Conservation (phyloP, 1,140 invertebrate species). For the Caenorhabditis remanei region DNA sequence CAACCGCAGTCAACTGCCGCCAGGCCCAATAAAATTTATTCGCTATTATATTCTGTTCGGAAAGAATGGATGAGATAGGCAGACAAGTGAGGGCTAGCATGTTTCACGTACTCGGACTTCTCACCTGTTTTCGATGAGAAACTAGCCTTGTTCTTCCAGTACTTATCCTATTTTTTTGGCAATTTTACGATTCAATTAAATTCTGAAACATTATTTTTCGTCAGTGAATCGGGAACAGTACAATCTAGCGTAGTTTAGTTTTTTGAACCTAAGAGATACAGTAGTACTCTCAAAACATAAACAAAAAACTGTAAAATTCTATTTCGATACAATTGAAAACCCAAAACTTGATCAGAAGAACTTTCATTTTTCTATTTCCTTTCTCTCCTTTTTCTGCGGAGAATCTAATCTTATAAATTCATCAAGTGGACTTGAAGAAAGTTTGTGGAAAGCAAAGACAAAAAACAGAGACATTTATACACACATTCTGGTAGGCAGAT, state of each 20-base stretch:
- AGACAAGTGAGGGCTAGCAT: slow-evolving; percentile 35
- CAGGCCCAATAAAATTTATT: slow-evolving; percentile 55
- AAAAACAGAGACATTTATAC: slow-evolving; percentile 2
- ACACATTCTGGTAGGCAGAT: not conserved
- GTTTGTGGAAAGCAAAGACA: slow-evolving; percentile 35
- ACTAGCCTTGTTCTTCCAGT: slow-evolving; percentile 5
- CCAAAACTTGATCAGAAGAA: slow-evolving; percentile 34
- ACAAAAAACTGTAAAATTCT: not conserved
- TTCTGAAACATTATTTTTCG: too few relatives aligned
- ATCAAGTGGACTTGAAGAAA: slow-evolving; percentile 53
- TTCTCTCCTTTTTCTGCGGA: slow-evolving; percentile 1
- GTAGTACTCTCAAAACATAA: not conserved
- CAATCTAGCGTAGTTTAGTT: not conserved
- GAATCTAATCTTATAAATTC: slow-evolving; percentile 54
- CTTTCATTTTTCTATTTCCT: not conserved
- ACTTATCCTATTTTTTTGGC: not conserved
- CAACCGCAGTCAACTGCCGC: slow-evolving; percentile 45
- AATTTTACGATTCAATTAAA: too few relatives aligned
- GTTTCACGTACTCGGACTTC: slow-evolving; percentile 45
- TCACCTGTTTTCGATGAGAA: slow-evolving; percentile 20
- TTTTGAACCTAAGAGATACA: not conserved
- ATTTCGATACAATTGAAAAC: slow-evolving; percentile 16
- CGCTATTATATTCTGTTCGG: slow-evolving; percentile 54
- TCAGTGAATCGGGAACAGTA: too few relatives aligned
- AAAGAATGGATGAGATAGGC: slow-evolving; percentile 55